Percentiles rank a stretch among this genome's conserved stretches.
Evolutionary conservation across 2,797 vertebrate genomes (phyloP).

Genomic region (Urosaurus nigricauda): DNA sequence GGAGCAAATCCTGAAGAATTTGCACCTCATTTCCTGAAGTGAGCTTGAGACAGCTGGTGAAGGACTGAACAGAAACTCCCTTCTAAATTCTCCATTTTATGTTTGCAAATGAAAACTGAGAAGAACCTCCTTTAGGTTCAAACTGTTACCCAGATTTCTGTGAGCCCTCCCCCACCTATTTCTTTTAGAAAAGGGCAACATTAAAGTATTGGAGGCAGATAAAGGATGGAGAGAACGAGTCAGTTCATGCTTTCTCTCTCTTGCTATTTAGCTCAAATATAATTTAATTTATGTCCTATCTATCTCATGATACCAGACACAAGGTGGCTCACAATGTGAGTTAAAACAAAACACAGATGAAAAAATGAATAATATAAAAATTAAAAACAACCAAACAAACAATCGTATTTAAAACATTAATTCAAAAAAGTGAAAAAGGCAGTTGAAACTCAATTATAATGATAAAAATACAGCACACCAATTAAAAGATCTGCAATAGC

Average conservation of each 20-base stretch:
- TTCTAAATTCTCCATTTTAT: not conserved
- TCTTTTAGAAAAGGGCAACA: not conserved
- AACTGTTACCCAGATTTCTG: not conserved
- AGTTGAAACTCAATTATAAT: too few relatives aligned
- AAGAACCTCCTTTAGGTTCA: not conserved
- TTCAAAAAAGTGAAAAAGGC: too few relatives aligned
- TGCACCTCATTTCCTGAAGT: not conserved
- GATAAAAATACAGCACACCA: too few relatives aligned
- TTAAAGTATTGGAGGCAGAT: not conserved
- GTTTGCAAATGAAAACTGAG: not conserved
- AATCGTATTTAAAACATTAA: too few relatives aligned
- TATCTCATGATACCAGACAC: too few relatives aligned
- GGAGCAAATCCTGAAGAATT: not conserved
- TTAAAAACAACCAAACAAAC: too few relatives aligned
- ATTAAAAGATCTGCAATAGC: too few relatives aligned
- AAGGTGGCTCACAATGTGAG: too few relatives aligned
- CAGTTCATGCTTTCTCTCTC: not conserved
- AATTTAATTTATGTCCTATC: too few relatives aligned
- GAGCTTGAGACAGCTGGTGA: not conserved
- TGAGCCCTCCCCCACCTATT: not conserved
- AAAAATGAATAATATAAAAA: too few relatives aligned
- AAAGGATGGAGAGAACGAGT: not conserved
- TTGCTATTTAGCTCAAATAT: not conserved
- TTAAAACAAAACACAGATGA: too few relatives aligned
- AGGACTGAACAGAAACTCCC: not conserved